A percentile compares a stretch with the other conserved stretches of the same genome.
These are phyloP conservation scores for Dolichopus griseipennis DNA, from an alignment of 2,888 invertebrate genomes.

Conservation along the genomic window DNA sequence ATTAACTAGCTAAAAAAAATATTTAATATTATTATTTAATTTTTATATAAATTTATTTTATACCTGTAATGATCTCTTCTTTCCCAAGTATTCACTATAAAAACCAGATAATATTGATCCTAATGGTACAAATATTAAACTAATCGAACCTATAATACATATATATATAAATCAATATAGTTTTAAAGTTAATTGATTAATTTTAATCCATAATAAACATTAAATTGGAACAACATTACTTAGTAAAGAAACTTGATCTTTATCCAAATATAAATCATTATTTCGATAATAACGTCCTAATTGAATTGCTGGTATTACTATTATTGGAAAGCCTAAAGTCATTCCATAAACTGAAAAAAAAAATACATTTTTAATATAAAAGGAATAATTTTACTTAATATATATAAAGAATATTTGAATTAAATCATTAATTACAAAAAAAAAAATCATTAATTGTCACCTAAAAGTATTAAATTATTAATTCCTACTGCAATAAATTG, in stretches of 20 bases:
- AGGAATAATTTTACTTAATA: not conserved
- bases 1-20: conserved; percentile 48
- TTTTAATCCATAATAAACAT: not conserved
- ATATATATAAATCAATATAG: not conserved
- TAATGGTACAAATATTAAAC: conserved; percentile 68
- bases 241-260: conserved; percentile 65
- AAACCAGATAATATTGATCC: conserved; percentile 68
- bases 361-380: not conserved
- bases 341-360: conserved; percentile 58
- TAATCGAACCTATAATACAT: conserved; percentile 59
- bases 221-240: conserved; percentile 43
- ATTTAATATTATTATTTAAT: not conserved
- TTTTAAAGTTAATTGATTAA: not conserved
- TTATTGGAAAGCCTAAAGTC: conserved; percentile 72
- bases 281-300: conserved; percentile 43
- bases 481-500: conserved; percentile 71
- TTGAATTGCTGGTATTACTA: conserved; percentile 65
- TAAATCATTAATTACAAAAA: not conserved
- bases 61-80: conserved; percentile 64
- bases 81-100: conserved; percentile 61
- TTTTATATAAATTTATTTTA: not conserved
- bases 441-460: conserved; percentile 35
- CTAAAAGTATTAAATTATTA: conserved; percentile 67
- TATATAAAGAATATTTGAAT: too few relatives aligned
- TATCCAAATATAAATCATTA: conserved; percentile 47